These are phyloP conservation scores for Panthera leo DNA, from an alignment of 2,113 vertebrate species.

Conservation along the genomic window DNA sequence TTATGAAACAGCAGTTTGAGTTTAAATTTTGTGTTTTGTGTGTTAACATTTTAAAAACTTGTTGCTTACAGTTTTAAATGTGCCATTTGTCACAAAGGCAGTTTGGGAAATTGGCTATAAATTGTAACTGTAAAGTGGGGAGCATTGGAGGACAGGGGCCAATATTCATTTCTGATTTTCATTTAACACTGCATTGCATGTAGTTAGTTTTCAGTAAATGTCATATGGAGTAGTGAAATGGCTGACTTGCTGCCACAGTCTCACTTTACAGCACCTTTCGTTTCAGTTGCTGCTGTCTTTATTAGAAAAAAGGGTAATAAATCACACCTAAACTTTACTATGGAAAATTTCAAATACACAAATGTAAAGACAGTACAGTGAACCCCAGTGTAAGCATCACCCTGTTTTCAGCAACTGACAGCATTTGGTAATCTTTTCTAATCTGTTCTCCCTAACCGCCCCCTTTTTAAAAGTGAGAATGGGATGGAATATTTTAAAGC, in stretches of 20 bases:
- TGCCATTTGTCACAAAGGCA: background rate
- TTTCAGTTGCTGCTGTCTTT: slow-evolving; percentile 22
- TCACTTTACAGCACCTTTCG: background rate
- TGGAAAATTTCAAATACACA: background rate
- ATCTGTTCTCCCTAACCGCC: background rate
- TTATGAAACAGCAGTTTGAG: slow-evolving; percentile 15
- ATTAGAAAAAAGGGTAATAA: background rate
- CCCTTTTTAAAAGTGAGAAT: background rate
- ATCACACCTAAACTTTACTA: background rate
- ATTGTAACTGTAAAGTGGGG: background rate
- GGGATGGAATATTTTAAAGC: background rate
- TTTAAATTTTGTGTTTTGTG: background rate
- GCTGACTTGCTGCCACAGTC: background rate
- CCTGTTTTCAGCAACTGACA: background rate
- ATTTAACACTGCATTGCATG: background rate
- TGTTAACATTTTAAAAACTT: background rate
- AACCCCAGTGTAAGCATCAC: background rate
- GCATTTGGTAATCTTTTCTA: background rate
- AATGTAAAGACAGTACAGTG: background rate
- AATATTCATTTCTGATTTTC: background rate
- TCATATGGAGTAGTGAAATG: background rate
- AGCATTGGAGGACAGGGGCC: background rate
- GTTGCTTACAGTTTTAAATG: background rate
- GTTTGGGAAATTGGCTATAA: background rate
- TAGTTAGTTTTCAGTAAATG: background rate